Conservation (phyloP, 2,888 invertebrate genomes). For the Mallateleia sp. region DNA sequence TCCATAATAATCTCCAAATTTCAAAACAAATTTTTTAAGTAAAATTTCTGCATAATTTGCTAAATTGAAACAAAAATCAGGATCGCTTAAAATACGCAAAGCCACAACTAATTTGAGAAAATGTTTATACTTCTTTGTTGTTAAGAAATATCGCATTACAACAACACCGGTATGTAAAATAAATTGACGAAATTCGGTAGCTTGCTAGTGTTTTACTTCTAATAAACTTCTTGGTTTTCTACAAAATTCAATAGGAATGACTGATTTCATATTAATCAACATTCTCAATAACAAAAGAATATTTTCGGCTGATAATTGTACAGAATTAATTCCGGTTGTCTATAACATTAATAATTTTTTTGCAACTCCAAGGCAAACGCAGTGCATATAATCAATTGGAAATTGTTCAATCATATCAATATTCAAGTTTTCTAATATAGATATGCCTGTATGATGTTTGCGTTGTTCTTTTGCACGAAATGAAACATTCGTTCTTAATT, state of each 20-base stretch:
- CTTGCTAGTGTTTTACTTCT: constrained; percentile 74
- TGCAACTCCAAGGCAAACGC: not conserved
- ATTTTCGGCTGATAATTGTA: not conserved
- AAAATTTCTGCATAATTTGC: constrained; percentile 30
- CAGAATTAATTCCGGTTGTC: not conserved
- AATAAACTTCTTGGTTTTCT: not conserved
- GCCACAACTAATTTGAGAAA: constrained; percentile 78
- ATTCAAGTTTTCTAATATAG: not conserved
- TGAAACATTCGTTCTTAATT: not conserved
- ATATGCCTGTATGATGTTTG: not conserved
- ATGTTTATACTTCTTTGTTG: constrained; percentile 42
- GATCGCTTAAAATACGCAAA: constrained; percentile 44
- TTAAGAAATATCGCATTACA: not conserved
- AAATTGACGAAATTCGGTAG: constrained; percentile 76
- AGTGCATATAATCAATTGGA: not conserved
- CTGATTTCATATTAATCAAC: not conserved
- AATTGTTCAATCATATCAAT: not conserved
- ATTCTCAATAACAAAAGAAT: not conserved
- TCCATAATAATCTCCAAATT: constrained; percentile 72
- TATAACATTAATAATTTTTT: not conserved
- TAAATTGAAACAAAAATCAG: not conserved
- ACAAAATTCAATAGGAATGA: not conserved
- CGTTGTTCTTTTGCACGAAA: not conserved
- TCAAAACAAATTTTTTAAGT: constrained; percentile 51
- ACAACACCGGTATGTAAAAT: not conserved